Base-by-base conservation (phyloP, 1,140 invertebrate species). In the Leptopilina boulardi region DNA sequence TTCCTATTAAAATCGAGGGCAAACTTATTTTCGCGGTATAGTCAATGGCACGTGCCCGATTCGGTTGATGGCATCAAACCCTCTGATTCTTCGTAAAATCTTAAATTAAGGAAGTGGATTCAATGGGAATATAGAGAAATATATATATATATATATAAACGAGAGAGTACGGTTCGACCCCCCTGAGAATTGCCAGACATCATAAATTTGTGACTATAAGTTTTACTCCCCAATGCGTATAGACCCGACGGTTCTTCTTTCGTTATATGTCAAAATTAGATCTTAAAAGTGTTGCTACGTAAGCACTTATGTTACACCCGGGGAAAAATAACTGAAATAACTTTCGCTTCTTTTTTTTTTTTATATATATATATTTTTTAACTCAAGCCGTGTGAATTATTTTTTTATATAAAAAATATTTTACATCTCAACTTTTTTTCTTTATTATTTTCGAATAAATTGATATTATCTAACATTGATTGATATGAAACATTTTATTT, bases 61-160 rank as follows among this genome's bases (percentile, higher is more conserved):
- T 6, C 10, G 21, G 26, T 30, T 66, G 26, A 30, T 66, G 56
- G 56, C 26, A 30, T 66, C 21, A 10, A 23, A 6, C 5, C 54
- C 54, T 8, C 21, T 15, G 26, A 66, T 23, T 30, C 9, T 66
- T n/a, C 56, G 56, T 38, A 26, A 66, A 66, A 66, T 66, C 21
- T 15, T 66, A 66, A 66, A 66, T 66, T 66, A 66, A 66, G 23
- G 56, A 66, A 66, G 21, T 30, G 5, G 56, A 66, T 66, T 66
- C 23, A 30, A 66, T 30, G 56, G 23, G 23, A n/a, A 30, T 66
- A 30, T 66, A 26, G 5, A 30, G 26, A 15, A 66, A 66, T n/a
- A n/a, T n/a, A n/a, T n/a, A n/a, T n/a, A n/a, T n/a, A n/a, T n/a
- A n/a, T n/a, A n/a, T n/a, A n/a, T n/a, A n/a, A n/a, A n/a, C n/a